Base-by-base conservation (phyloP, 2,797 vertebrate species). In the Onychomys leucogaster region DNA sequence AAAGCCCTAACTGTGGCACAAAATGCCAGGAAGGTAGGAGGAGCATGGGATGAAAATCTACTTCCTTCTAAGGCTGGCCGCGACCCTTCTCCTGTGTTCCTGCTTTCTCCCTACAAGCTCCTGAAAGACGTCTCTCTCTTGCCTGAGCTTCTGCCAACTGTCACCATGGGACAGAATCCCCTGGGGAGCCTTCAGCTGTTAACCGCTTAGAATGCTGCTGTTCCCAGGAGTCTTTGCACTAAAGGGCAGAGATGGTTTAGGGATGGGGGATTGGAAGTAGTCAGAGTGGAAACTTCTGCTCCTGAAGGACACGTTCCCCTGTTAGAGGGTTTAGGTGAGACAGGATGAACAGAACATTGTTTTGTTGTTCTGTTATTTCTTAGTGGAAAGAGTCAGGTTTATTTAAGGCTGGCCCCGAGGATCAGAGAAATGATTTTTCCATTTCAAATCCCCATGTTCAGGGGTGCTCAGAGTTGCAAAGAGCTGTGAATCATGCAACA, bases 201-300 rank as follows among this genome's bases (percentile, higher is more conserved):
- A 98, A 98, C 97, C 80, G 97, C 69, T 97, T 98, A 97, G 97
- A 97, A 97, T 94, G 83, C 90, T 81, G 75, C 37, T 61, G 29
- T 46, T 94, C 95, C 96, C 97, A 97, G 89, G 82, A 97, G 89
- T 85, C 97, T 94, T 85, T 96, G 97, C 59, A 76, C 92, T 71
- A 25, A 90, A 76, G 11, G 29, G 82, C 46, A 43, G 32, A 76
- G 67, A 49, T 16, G 43, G 17, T 43, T 21, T 34, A 41, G 82
- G 43, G 69, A 29, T 1, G 7, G 23, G 55, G 14, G 2, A 17
- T 29, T 73, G 75, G 67, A 95, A 80, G 21, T 91, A 37, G n/a
- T 37, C 37, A 90, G 41, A 10, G 12, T 76, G 16, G 61, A 32
- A 14, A 46, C 11, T n/a, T 81, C 89, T 12, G 57, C 25, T 90